Evolutionary conservation across 2,888 invertebrate genomes (phyloP).

Genomic region (Lithophane socia): DNA sequence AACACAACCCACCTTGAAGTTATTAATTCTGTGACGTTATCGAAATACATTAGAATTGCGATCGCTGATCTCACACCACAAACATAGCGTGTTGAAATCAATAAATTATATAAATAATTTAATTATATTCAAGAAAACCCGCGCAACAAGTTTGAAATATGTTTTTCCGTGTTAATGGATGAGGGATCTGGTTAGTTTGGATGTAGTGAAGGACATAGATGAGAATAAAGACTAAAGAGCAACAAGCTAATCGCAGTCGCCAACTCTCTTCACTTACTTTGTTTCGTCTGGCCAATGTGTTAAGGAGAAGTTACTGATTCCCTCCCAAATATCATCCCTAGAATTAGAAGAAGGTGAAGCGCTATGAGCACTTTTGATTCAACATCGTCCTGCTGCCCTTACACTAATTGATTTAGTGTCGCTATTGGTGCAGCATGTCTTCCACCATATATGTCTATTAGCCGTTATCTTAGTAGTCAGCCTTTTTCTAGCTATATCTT

Average conservation of each 20-base stretch:
- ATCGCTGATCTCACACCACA: constrained; percentile 31
- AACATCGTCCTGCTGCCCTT: neutral
- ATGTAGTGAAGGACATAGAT: neutral
- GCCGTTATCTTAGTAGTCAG: neutral
- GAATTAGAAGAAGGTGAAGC: neutral
- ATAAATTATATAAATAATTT: constrained; percentile 33
- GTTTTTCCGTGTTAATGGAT: constrained; percentile 31
- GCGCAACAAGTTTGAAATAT: constrained; percentile 26
- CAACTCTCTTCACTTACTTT: neutral
- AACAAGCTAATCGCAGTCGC: neutral
- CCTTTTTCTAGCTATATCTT: neutral
- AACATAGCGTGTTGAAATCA: constrained; percentile 17
- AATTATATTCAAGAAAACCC: constrained; percentile 36
- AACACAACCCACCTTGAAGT: constrained; percentile 27
- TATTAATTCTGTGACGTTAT: constrained; percentile 41
- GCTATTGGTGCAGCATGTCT: neutral
- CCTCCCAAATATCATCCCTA: neutral
- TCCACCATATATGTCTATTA: neutral
- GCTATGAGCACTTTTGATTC: neutral
- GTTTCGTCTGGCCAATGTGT: neutral
- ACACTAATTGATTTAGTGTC: neutral
- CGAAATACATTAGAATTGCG: constrained; percentile 31
- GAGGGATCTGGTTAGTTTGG: constrained; percentile 24
- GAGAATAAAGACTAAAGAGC: neutral
- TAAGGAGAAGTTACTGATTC: neutral